Percentiles rank a stretch among this genome's conserved stretches.
Conservation (phyloP, 2,888 invertebrate genomes). For the Exephanes ischioxanthus region DNA sequence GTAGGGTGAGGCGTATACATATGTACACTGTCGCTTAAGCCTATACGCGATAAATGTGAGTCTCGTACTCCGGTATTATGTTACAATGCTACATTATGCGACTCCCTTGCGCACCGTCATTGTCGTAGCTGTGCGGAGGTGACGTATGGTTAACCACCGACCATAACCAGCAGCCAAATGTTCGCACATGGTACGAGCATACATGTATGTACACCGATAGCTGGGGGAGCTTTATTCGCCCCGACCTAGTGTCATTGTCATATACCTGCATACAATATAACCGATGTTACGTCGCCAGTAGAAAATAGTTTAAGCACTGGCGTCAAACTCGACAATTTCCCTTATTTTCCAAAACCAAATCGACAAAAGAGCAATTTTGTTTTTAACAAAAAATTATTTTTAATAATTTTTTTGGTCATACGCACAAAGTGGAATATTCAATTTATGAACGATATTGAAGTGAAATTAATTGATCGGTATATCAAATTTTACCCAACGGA, state of each 20-base stretch:
- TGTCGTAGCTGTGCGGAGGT: constrained; percentile 69
- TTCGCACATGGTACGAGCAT: constrained; percentile 72
- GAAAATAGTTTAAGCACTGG: constrained; percentile 9
- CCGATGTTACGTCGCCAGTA: constrained; percentile 4
- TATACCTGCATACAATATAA: constrained; percentile 26
- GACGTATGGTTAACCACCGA: constrained; percentile 80
- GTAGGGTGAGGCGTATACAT: constrained; percentile 50
- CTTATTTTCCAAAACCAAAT: neutral
- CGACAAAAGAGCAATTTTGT: neutral
- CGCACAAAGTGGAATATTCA: too few relatives aligned
- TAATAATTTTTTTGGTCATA: neutral
- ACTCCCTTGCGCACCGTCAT: constrained; percentile 74
- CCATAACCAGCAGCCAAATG: constrained; percentile 79
- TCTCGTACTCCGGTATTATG: constrained; percentile 72
- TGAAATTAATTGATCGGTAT: neutral
- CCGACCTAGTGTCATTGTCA: constrained; percentile 10
- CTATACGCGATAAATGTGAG: constrained; percentile 30
- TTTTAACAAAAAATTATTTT: neutral
- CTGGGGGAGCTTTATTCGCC: constrained; percentile 5
- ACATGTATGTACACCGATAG: constrained; percentile 30
- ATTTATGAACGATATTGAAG: neutral
- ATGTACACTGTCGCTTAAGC: constrained; percentile 22
- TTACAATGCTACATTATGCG: constrained; percentile 78
- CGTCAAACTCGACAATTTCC: neutral
- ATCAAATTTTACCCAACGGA: too few relatives aligned